These are phyloP conservation scores for Chesias legatella DNA, from an alignment of 2,888 invertebrate species.

Conservation along the genomic window DNA sequence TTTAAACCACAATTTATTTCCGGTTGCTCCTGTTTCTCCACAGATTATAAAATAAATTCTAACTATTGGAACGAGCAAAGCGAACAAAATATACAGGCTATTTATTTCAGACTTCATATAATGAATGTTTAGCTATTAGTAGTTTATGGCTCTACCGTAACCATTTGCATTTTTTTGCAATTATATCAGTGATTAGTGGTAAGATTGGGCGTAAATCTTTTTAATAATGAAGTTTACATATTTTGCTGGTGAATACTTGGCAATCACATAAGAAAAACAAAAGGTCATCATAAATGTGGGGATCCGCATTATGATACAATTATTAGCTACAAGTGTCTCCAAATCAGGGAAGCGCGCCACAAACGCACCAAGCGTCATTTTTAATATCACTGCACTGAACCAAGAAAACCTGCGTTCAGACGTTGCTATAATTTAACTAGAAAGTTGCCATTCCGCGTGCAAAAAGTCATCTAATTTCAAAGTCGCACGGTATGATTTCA, in stretches of 20 bases:
- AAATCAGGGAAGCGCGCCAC: no score
- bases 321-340: no score
- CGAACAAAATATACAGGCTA: conserved; percentile 27
- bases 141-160: no score
- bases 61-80: conserved; percentile 28
- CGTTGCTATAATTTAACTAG: conserved; percentile 46
- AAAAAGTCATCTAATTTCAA: conserved; percentile 67
- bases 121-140: no score
- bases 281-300: no score
- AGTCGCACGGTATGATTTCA: conserved; percentile 70
- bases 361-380: conserved; percentile 15
- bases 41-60: conserved; percentile 34
- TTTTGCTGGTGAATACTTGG: no score
- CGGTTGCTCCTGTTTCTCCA: conserved; percentile 53
- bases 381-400: neutral
- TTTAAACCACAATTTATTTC: conserved; percentile 64
- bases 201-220: no score
- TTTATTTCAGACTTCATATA: neutral
- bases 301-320: no score
- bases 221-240: no score
- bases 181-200: no score
- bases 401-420: conserved; percentile 35
- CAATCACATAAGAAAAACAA: no score
- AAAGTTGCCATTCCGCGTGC: conserved; percentile 62
- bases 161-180: no score